Evolutionary conservation across 2,113 vertebrate genomes (phyloP), one percentile per base, ranked within the genome.

Genomic region (Petrocephalus microphthalmus): DNA sequence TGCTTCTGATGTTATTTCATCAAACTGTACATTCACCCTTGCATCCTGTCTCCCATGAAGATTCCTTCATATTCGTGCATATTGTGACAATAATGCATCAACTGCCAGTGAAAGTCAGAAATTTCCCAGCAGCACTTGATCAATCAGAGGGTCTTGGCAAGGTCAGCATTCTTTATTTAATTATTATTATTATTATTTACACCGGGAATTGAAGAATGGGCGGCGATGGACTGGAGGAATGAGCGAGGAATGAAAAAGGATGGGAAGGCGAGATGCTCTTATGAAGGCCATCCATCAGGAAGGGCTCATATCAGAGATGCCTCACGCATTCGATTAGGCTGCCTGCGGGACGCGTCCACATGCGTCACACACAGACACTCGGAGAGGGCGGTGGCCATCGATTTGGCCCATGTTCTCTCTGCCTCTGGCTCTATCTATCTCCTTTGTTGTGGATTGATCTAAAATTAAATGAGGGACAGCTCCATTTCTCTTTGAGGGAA

Each of bases 201-300:
- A 60, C 37, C 25, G 37, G 10, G 20, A n/a, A 42, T 29, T 60
- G 42, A 51, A 84, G 71, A 90, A 83, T 47, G 85, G 88, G 92
- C 52, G 87, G 89, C 89, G 91, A 92, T 90, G 87, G 89, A 91
- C 89, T 86, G 88, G 87, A 91, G 91, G 90, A 91, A 93, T 90
- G 92, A 93, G 90, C 91, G 88, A 89, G 90, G 92, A 91, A 92
- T 95, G 93, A 95, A 91, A 92, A 93, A 95, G 94, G 94, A 94
- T 94, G 90, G 90, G 89, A 92, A 93, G 95, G 92, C 92, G 92
- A 93, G 89, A 90, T 90, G 88, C 92, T 93, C 93, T 95, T 96
- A 95, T 96, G 94, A 96, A 93, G 93, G 90, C 91, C 92, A 96
- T 95, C 94, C 94, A 95, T 96, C 95, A 95, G 90, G 37, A 89